These are phyloP conservation scores for Muntiacus muntjak DNA, from an alignment of 2,113 vertebrate genomes.

Conservation along the genomic window DNA sequence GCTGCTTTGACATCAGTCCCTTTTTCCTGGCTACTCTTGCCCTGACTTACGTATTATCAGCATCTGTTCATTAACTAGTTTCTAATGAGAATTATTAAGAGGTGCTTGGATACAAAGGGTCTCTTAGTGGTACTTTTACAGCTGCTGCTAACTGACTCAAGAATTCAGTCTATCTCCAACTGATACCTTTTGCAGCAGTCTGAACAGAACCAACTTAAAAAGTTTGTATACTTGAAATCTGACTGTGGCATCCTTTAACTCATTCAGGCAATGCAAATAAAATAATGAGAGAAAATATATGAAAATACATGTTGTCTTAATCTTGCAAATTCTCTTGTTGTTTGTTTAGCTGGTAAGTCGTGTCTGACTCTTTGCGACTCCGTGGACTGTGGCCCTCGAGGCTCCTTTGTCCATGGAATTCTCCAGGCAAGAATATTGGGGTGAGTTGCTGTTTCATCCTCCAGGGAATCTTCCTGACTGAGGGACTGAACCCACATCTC, in stretches of 20 bases:
- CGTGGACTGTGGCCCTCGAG: rapidly evolving
- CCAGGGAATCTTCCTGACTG: background rate
- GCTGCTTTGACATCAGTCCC: background rate
- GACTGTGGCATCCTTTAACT: background rate
- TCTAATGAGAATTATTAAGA: background rate
- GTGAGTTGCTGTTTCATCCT: background rate
- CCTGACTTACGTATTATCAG: background rate
- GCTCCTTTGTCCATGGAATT: background rate
- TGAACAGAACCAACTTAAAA: conserved; percentile 56
- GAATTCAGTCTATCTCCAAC: conserved; percentile 59
- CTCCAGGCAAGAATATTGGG: background rate
- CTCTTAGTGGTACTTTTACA: conserved; percentile 7
- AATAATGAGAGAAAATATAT: background rate
- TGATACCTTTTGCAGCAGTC: conserved; percentile 29
- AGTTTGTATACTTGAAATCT: conserved; percentile 60
- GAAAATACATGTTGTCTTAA: background rate
- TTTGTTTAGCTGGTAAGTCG: background rate
- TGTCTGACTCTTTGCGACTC: background rate
- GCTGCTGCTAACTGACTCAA: conserved; percentile 69
- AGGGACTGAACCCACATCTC: background rate
- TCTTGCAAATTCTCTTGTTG: background rate
- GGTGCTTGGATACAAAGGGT: background rate
- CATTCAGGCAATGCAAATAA: background rate
- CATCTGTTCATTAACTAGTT: background rate
- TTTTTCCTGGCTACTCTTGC: background rate